Evolutionary conservation across 1,140 invertebrate species (phyloP), one percentile per base, ranked within the genome.

Genomic region (Pararge aegeria): DNA sequence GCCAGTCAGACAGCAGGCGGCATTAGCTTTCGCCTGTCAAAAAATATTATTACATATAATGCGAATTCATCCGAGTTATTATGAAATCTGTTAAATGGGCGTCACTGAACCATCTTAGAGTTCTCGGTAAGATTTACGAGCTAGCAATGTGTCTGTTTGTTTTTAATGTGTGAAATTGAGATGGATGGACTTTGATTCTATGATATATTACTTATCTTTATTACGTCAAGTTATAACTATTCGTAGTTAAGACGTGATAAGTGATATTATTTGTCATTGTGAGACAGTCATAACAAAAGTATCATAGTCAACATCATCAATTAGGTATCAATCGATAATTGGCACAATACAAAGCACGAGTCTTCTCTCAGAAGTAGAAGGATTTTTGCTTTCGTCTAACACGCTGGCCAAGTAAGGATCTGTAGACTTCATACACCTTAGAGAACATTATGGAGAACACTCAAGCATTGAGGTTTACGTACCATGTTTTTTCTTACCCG

Each of bases 11-110:
- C n/a, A n/a, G 66, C 64, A 63, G 70, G 66, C 75, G 65, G 66
- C 57, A 34, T 61, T 59, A 61, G 62, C 66, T 70, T 73, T 73
- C 70, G 62, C 68, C 71, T 66, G 76, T 75, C 70, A 68, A 68
- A 63, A 70, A 78, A 79, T 75, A 80, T 84, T 84, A 81, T 84
- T 73, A 63, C 56, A 58, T 70, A 67, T n/a, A n/a, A n/a, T 56
- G 64, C 58, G 63, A 73, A 71, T 63, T 63, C 61, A 80, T 77
- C 63, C 62, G 61, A 63, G 70, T 71, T 79, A 80, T 74, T 77
- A 74, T 50, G 66, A 69, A 73, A 72, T 74, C 70, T 53, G 70
- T 70, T 68, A 72, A 81, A 75, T 75, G 74, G 68, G 73, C 78
- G 74, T 80, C 71, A 68, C 66, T 66, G 56, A 64, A 61, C 51